These are phyloP conservation scores for Ceyx erithaca DNA, from an alignment of 2,797 vertebrate genomes.

Conservation along the genomic window DNA sequence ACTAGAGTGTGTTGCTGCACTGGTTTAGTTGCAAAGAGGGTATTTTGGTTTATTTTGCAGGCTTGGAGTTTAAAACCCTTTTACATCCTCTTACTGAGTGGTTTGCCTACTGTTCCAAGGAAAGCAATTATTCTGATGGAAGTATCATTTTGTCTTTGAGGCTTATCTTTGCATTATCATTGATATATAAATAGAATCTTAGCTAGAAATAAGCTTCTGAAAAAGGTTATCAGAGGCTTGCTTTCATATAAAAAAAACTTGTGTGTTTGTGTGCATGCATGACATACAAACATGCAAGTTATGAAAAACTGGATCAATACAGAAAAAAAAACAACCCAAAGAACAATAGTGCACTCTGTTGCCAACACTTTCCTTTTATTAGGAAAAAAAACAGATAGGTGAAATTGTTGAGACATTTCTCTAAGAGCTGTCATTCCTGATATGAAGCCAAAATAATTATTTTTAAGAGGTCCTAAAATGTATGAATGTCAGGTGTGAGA, in stretches of 20 bases:
- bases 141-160: constrained; percentile 50
- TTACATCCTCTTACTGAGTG: not conserved
- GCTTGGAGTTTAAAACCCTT: not conserved
- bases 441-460: not conserved
- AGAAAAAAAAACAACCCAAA: fast-evolving
- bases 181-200: constrained; percentile 50
- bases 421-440: not conserved
- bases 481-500: not conserved
- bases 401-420: not conserved
- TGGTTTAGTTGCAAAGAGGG: not conserved
- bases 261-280: not conserved
- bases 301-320: not conserved
- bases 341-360: not conserved
- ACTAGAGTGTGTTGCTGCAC: not conserved
- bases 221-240: constrained; percentile 43
- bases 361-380: not conserved
- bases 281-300: not conserved
- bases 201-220: constrained; percentile 44
- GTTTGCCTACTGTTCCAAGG: constrained; percentile 26
- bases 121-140: constrained; percentile 31
- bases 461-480: not conserved
- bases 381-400: not conserved
- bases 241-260: not conserved
- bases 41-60: not conserved
- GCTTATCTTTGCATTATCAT: constrained; percentile 43